phyloP scores from a whole-genome alignment of 2,888 invertebrate species.

The Aspidapion aeneum region DNA sequence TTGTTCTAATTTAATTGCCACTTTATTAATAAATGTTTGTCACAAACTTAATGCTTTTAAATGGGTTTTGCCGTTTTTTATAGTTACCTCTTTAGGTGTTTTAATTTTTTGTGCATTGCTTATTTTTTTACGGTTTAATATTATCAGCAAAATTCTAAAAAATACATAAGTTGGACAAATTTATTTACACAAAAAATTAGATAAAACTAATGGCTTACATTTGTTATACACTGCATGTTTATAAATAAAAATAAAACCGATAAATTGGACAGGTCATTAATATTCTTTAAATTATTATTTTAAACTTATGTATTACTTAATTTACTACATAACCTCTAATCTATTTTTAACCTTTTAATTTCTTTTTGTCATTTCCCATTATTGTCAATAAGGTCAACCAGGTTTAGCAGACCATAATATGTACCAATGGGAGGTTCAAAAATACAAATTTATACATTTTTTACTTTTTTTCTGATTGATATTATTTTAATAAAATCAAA shows the following conservation, averaged over 20 bases:
- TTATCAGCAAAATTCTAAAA: background rate
- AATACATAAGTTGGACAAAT: background rate
- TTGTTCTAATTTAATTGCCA: constrained; percentile 47
- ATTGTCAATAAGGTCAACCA: too few species aligned
- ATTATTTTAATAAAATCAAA: too few species aligned
- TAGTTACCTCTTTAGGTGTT: constrained; percentile 42
- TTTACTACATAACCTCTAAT: too few species aligned
- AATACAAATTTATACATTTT: too few species aligned
- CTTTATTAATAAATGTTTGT: constrained; percentile 51
- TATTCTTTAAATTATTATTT: background rate
- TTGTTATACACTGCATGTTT: background rate
- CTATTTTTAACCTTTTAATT: too few species aligned
- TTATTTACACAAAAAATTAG: background rate
- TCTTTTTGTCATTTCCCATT: too few species aligned
- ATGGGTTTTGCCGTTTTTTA: constrained; percentile 46
- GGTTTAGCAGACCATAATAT: too few species aligned
- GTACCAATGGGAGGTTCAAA: too few species aligned
- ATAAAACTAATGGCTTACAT: background rate
- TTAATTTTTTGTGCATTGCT: constrained; percentile 28
- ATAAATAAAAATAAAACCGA: background rate
- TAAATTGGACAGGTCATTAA: background rate
- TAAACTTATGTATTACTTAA: too few species aligned
- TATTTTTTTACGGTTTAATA: constrained; percentile 33
- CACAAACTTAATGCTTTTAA: constrained; percentile 50
- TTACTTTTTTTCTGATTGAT: too few species aligned